Evolutionary conservation across 2,888 invertebrate species (phyloP).

Genomic region (Mantis religiosa): DNA sequence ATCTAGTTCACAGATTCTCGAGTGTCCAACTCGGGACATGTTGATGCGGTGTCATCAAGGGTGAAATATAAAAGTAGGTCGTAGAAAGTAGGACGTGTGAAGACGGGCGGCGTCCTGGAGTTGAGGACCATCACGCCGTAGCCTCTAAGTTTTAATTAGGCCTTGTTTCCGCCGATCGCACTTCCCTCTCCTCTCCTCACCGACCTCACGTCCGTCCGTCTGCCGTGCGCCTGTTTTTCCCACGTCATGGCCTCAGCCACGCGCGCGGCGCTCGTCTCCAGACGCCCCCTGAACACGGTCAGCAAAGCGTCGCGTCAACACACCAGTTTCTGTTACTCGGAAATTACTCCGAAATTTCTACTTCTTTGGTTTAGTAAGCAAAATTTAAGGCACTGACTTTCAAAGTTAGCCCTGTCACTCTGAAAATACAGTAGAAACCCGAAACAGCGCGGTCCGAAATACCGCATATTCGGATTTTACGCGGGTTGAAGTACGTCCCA

Average conservation of each 20-base stretch:
- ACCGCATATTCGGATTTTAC: no score
- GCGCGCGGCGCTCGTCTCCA: neutral
- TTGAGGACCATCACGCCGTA: neutral
- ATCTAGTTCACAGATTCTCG: no score
- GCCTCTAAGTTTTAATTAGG: slow-evolving; percentile 23
- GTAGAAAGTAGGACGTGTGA: neutral
- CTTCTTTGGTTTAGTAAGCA: no score
- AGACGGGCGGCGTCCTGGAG: neutral
- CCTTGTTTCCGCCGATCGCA: slow-evolving; percentile 21
- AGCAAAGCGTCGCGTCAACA: neutral
- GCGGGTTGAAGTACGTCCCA: no score
- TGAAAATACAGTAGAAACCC: no score
- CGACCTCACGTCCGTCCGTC: neutral
- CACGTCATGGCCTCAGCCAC: slow-evolving; percentile 3
- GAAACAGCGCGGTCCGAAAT: no score
- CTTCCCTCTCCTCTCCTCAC: neutral
- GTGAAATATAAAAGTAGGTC: neutral
- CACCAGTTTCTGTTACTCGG: no score
- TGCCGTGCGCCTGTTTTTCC: neutral
- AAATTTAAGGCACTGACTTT: no score
- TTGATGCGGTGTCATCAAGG: neutral
- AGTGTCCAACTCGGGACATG: no score
- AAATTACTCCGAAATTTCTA: no score
- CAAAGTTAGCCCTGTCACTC: no score
- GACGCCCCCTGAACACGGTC: neutral